Evolutionary conservation across 2,113 vertebrate species (phyloP).

Genomic region (Varanus salvator): DNA sequence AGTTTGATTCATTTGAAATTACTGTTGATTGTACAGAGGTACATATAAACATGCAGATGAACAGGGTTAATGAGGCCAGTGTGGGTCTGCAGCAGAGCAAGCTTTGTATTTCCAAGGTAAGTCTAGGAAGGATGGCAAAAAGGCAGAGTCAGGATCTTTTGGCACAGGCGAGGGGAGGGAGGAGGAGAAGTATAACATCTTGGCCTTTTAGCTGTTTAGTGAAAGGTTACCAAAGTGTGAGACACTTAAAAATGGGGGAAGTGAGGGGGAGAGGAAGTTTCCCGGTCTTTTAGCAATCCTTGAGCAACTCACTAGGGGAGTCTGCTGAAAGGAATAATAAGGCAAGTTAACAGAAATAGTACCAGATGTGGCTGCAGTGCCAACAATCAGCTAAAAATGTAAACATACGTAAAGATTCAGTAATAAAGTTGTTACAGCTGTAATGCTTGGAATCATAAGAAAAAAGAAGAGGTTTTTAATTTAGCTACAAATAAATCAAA

Average conservation of each 20-base stretch:
- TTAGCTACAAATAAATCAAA: slow-evolving; percentile 57
- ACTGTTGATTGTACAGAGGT: background rate
- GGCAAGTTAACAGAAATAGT: slow-evolving; percentile 71
- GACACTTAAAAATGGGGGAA: background rate
- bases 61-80: slow-evolving; percentile 11
- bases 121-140: slow-evolving; percentile 22
- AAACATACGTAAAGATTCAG: slow-evolving; percentile 65
- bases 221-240: slow-evolving; percentile 36
- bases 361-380: slow-evolving; percentile 75
- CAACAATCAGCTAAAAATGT: slow-evolving; percentile 72
- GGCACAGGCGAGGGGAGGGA: background rate
- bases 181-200: background rate
- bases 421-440: slow-evolving; percentile 74
- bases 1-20: slow-evolving; percentile 4
- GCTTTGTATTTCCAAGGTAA: slow-evolving; percentile 2
- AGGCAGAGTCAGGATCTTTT: slow-evolving; percentile 30
- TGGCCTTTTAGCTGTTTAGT: slow-evolving; percentile 12
- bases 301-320: slow-evolving; percentile 59
- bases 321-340: slow-evolving; percentile 72
- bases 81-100: background rate
- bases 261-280: slow-evolving; percentile 17
- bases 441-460: slow-evolving; percentile 55
- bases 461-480: slow-evolving; percentile 54
- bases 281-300: slow-evolving; percentile 59
- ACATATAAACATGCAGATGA: slow-evolving; percentile 1